Base-by-base conservation (phyloP, 2,888 invertebrate species). In the Prosapia bicincta region DNA sequence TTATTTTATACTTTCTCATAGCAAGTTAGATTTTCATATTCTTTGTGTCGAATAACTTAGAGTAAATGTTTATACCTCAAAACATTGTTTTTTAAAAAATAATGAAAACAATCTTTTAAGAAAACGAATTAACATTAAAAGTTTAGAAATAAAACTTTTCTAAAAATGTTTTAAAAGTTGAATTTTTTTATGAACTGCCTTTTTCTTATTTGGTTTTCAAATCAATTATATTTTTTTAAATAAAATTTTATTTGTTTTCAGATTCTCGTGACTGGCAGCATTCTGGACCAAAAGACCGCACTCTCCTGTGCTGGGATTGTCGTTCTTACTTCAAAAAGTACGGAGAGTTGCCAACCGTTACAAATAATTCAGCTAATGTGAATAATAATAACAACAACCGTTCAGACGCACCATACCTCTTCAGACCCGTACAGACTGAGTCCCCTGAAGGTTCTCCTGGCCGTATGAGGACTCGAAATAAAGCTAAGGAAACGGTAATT, bases 401-500 rank as follows among this genome's bases (percentile, higher is more conserved):
- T 66, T 71, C 76, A 32, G 75, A 75, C 54, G 73, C 75, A 7
- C 84, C 84, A 3, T 88, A 88, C 82, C 82, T 88, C 76, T 88
- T 88, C 83, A 85, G 87, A 80, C 88, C 88, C 78, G 87, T 87
- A 76, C 86, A 86, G 78, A 85, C 85, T 79, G 90, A 90, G 73
- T 92, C 90, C 82, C 91, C 91, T 82, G 95, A 94, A 84, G 92
- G 92, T 83, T 83, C 84, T 83, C 95, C 95, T 72, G 94, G 93
- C 84, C 91, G 95, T 85, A 95, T 95, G 93, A 90, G 95, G 84
- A 96, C 96, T 78, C 88, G 96, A 82, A 94, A 95, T 85, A 92
- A 93, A 82, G 90, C 92, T 72, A 93, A 94, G 86, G 92, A 95
- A 86, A 90, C 90, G 84, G 89, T 88, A 81, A 82, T 20, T 10